These are phyloP conservation scores for Odontocerum albicorne DNA, from an alignment of 2,888 invertebrate species.

Conservation along the genomic window DNA sequence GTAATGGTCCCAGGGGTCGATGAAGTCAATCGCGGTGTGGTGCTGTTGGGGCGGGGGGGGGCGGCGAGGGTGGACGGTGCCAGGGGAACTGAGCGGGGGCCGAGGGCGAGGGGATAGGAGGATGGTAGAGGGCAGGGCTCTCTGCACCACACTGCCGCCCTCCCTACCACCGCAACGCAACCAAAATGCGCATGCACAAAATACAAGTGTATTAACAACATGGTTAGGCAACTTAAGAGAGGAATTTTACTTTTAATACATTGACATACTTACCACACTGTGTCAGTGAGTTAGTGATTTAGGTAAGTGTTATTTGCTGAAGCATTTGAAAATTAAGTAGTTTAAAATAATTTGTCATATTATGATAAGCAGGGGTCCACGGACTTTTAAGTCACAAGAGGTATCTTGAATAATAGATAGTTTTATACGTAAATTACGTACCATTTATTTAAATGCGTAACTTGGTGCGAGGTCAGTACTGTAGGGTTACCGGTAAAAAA, in stretches of 20 bases:
- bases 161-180: slow-evolving; percentile 36
- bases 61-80: slow-evolving; percentile 53
- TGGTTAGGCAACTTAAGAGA: slow-evolving; percentile 18
- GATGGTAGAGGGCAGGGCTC: slow-evolving; percentile 42
- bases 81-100: slow-evolving; percentile 52
- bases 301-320: slow-evolving; percentile 5
- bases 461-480: too few species aligned
- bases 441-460: too few species aligned
- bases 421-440: too few species aligned
- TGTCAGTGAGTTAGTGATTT: neutral
- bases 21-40: slow-evolving; percentile 43
- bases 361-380: too few species aligned
- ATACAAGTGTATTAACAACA: slow-evolving; percentile 30
- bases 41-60: slow-evolving; percentile 45
- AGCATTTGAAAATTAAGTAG: too few species aligned
- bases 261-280: slow-evolving; percentile 13
- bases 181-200: slow-evolving; percentile 38
- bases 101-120: slow-evolving; percentile 45
- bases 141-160: slow-evolving; percentile 31
- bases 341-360: too few species aligned
- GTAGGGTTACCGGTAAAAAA: too few species aligned
- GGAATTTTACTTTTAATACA: slow-evolving; percentile 17
- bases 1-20: slow-evolving; percentile 79
- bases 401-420: too few species aligned
- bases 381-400: too few species aligned